Evolutionary conservation across 1,140 invertebrate species (phyloP).

Genomic region (Scaptomyza graminum): DNA sequence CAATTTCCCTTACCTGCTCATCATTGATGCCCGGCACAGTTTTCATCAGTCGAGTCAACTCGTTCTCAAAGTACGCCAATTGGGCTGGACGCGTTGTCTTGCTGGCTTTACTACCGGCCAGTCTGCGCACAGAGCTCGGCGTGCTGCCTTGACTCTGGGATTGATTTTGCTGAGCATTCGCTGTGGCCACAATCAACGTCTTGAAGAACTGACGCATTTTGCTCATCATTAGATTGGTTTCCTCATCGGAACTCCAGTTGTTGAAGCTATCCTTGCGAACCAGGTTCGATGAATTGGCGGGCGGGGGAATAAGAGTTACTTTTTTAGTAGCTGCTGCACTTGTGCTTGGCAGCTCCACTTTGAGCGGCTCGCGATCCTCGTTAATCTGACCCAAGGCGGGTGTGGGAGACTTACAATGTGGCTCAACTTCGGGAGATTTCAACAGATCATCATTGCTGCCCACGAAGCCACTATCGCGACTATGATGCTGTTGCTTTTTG

Average conservation of each 20-base stretch:
- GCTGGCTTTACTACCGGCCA: conserved; percentile 34
- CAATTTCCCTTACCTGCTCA: conserved; percentile 94
- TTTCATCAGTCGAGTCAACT: conserved; percentile 95
- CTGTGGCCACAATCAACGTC: conserved; percentile 90
- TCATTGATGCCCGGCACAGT: conserved; percentile 95
- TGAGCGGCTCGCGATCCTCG: conserved; percentile 79
- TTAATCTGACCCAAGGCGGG: conserved; percentile 72
- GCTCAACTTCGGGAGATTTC: conserved; percentile 86
- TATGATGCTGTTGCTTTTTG: conserved; percentile 85
- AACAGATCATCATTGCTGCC: conserved; percentile 94
- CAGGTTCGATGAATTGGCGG: conserved; percentile 57
- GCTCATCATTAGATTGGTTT: conserved; percentile 97
- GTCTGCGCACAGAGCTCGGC: conserved; percentile 84
- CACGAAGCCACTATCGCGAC: conserved; percentile 93
- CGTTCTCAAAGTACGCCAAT: conserved; percentile 93
- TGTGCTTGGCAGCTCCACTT: conserved; percentile 60
- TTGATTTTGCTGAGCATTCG: conserved; percentile 84
- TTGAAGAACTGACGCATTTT: conserved; percentile 96
- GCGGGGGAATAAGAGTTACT: neutral
- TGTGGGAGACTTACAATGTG: conserved; percentile 63
- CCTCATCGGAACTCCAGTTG: conserved; percentile 96
- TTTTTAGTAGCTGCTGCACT: conserved; percentile 28
- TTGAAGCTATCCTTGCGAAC: conserved; percentile 94
- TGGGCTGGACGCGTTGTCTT: conserved; percentile 89
- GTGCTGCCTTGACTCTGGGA: conserved; percentile 68